Base-by-base conservation (phyloP, 1,140 invertebrate species). In the Diachasma alloeum region DNA sequence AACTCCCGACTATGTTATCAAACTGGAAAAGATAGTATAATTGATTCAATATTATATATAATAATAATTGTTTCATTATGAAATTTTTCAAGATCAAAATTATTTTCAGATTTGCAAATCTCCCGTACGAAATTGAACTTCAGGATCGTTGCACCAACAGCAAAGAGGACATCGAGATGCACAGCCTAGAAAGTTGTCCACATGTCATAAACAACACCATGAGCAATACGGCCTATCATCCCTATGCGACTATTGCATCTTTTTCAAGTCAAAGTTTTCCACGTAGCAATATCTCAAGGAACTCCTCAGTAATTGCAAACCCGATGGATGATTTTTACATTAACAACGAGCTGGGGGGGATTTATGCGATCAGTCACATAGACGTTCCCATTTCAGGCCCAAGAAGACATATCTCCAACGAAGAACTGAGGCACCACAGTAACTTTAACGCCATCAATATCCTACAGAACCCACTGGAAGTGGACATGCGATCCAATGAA, bases 111-210 rank as follows among this genome's bases (percentile, higher is more conserved):
- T 86, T 87, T 53, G 85, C 84, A 10, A 87, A 87, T 78, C 72
- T 87, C 22, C 85, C 85, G 0, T 86, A 84, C 42, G 87, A 87
- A 13, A 82, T 88, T n/a, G 84, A 87, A 15, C 74, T 86, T 56
- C 83, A 81, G n/a, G 79, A 80, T 31, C 84, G 79, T 9, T 81
- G 78, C 68, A 79, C 78, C 22, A 81, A 86, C 17, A 79, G 81
- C 6, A 87, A 88, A 42, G 87, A 88, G 19, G 85, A 87, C 13
- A 83, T 87, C 8, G 87, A 88, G 37, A 84, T 87, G 84, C 85
- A 81, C 24, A 86, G 84, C 22, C 59, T 87, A 4, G 86, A 87
- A 2, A 80, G 73, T 22, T 84, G 83, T 39, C 83, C 84, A 8
- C 85, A 84, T 59, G 83, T 86, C 22, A 80, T 86, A 26, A 72